Conservation (phyloP, 2,113 vertebrate genomes). For the Neomonachus schauinslandi region DNA sequence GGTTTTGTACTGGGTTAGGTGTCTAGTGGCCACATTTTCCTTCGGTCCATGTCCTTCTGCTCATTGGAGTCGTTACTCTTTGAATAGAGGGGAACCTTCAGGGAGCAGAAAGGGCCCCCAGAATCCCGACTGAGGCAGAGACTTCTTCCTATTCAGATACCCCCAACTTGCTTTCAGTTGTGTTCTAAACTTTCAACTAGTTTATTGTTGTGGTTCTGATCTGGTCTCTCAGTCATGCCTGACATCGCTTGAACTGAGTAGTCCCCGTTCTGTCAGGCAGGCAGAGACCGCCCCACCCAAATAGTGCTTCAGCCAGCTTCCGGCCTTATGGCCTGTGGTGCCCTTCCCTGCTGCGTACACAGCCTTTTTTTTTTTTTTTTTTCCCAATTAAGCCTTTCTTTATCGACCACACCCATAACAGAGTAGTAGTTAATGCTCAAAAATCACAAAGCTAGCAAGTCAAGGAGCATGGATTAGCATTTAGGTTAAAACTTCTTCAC, state of each 20-base stretch:
- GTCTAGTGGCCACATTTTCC: neutral
- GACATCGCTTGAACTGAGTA: rapidly evolving
- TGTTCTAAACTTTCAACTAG: neutral
- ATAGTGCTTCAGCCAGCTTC: neutral
- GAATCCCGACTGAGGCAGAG: neutral
- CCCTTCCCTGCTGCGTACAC: rapidly evolving
- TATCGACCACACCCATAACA: neutral
- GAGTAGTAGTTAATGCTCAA: neutral
- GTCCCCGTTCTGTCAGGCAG: neutral
- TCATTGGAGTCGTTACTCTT: neutral
- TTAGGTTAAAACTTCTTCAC: neutral
- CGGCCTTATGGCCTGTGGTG: no score
- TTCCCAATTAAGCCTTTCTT: neutral
- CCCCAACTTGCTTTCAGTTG: no score
- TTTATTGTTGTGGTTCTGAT: neutral
- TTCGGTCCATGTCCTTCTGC: neutral
- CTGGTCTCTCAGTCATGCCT: neutral
- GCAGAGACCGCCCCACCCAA: neutral
- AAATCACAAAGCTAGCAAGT: neutral
- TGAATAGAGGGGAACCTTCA: neutral
- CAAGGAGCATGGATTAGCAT: neutral
- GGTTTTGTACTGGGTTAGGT: neutral
- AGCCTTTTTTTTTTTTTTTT: neutral
- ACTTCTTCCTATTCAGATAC: neutral
- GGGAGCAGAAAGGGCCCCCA: neutral